These are phyloP conservation scores for Macropis europaea DNA, from an alignment of 2,888 invertebrate species.

Conservation along the genomic window DNA sequence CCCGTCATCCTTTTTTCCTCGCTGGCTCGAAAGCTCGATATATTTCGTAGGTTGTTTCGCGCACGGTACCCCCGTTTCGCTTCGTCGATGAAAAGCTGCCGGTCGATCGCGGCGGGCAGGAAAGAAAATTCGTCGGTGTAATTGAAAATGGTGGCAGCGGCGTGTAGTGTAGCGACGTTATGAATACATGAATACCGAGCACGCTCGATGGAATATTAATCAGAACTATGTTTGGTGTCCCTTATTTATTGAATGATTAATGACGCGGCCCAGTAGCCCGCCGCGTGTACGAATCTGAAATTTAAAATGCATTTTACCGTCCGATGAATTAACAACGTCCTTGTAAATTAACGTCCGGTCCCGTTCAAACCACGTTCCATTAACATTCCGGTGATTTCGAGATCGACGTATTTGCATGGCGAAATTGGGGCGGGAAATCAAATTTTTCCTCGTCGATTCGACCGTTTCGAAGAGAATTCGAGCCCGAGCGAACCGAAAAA, in stretches of 20 bases:
- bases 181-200: constrained; percentile 42
- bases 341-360: background rate
- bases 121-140: constrained; percentile 24
- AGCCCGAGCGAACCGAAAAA: no score
- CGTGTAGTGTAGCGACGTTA: constrained; percentile 14
- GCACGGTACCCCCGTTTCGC: background rate
- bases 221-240: constrained; percentile 30
- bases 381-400: background rate
- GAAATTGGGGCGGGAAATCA: no score
- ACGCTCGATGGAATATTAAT: constrained; percentile 28
- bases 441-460: background rate
- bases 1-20: no score
- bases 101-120: background rate
- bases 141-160: constrained; percentile 32
- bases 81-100: background rate
- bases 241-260: constrained; percentile 36
- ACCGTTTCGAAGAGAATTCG: no score
- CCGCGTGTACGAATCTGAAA: constrained; percentile 7
- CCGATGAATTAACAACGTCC: constrained; percentile 12
- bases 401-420: background rate
- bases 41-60: no score
- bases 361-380: background rate
- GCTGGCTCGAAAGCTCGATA: no score
- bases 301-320: constrained; percentile 21
- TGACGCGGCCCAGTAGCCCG: background rate